Evolutionary conservation across 2,797 vertebrate genomes (phyloP).

Genomic region (Cossypha dichroa): DNA sequence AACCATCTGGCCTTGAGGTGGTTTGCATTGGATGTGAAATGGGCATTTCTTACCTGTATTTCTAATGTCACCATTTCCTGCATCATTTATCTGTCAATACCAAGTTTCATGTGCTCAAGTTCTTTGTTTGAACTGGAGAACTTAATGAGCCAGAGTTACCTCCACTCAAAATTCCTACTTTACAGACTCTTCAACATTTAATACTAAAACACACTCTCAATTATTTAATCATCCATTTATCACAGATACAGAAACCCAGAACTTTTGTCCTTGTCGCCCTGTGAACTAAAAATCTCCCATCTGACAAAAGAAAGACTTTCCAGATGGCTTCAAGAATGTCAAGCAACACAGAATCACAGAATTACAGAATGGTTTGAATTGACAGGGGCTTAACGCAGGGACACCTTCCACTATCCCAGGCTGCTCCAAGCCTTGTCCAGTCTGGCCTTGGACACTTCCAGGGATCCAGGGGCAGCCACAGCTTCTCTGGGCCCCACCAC

Average conservation of each 20-base stretch:
- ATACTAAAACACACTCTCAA: neutral
- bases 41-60: neutral
- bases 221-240: neutral
- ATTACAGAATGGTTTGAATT: neutral
- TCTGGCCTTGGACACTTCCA: neutral
- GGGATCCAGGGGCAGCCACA: neutral
- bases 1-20: neutral
- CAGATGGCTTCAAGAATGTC: neutral
- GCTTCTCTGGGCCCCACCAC: neutral
- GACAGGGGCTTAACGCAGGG: neutral
- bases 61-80: neutral
- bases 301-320: neutral
- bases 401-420: neutral
- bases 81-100: neutral
- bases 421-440: rapidly evolving
- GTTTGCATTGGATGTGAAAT: neutral
- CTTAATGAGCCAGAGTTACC: neutral
- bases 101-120: neutral
- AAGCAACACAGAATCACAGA: neutral
- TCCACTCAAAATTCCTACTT: neutral
- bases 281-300: rapidly evolving
- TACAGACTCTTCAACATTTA: neutral
- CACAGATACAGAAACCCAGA: neutral
- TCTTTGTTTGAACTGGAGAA: neutral
- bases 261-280: neutral